Evolutionary conservation across 2,797 vertebrate genomes (phyloP), one percentile per base, ranked within the genome.

Genomic region (Takifugu rubripes): DNA sequence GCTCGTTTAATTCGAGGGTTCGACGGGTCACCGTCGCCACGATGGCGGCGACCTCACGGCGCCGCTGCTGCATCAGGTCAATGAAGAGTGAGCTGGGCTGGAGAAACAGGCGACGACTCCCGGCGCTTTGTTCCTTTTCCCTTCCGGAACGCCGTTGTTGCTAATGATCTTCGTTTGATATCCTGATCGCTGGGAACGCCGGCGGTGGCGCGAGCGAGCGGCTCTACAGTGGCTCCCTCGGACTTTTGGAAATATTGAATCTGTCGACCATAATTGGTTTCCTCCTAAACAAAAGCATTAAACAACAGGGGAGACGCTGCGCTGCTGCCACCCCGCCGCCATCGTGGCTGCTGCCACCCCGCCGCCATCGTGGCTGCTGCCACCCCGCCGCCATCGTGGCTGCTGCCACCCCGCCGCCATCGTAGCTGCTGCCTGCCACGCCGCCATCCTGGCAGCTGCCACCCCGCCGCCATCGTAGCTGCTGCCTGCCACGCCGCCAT

Each of bases 231-330:
- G 63, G 61, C 73, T 82, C 65, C 66, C 52, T 66, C 71, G 55
- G 54, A 55, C 70, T 87, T 79, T 81, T 70, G 33, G 56, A 81
- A 62, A 86, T 86, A 84, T 82, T 80, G 87, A 89, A 83, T 85
- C 79, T 89, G 84, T 91, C 87, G 85, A 75, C 84, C 77, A 65
- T 88, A 89, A 90, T 90, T 90, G 83, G 83, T 86, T 90, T 88
- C 80, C 75, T 55, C 77, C 65, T 72, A 87, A 77, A 90, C 86
- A 83, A 87, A 87, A 89, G 68, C 85, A 84, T 89, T 81, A 87
- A 88, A 85, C 88, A 78, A 65, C 70, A 49, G 86, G 88, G 83
- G 81, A 82, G 80, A 76, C 74, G 76, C 49, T 70, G 84, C 74
- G 76, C 49, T 70, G 84, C 82, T 84, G 75, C 73, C 75, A 36